These are phyloP conservation scores for Scolopax rusticola DNA, from an alignment of 2,797 vertebrate genomes.

Conservation along the genomic window DNA sequence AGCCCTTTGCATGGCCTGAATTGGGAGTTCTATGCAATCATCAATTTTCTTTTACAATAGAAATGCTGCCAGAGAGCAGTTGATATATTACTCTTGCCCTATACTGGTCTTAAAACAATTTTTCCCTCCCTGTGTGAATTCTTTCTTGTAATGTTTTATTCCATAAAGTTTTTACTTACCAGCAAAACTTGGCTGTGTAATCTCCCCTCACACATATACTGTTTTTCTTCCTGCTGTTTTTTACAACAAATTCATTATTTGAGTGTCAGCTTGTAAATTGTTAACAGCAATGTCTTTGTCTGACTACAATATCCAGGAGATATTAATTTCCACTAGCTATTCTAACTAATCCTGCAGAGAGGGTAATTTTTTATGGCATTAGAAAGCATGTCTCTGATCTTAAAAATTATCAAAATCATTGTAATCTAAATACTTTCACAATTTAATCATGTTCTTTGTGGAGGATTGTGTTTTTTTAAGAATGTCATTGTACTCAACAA, in stretches of 20 bases:
- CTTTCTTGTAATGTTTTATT: conserved; percentile 43
- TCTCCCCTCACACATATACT: neutral
- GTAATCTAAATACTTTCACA: neutral
- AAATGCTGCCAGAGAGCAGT: neutral
- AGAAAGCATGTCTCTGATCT: neutral
- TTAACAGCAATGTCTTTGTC: neutral
- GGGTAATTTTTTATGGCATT: neutral
- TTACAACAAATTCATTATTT: neutral
- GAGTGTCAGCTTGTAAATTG: neutral
- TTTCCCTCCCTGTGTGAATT: conserved; percentile 4
- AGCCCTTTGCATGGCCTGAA: neutral
- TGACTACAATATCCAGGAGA: neutral
- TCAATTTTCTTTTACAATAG: neutral
- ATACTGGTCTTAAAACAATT: conserved; percentile 13
- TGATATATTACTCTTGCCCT: conserved; percentile 17
- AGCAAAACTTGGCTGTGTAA: conserved; percentile 2
- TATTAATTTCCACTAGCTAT: conserved; percentile 36
- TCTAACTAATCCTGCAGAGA: neutral
- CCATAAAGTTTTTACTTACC: conserved; percentile 19
- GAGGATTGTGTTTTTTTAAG: rapidly evolving
- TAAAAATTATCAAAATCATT: neutral
- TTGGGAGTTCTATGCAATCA: neutral
- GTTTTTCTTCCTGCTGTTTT: neutral
- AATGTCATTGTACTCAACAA: neutral
- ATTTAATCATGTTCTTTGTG: neutral